Percentiles rank a stretch among this genome's conserved stretches.
phyloP scores from a whole-genome alignment of 2,113 vertebrate genomes.

The Cinclus mexicanus region DNA sequence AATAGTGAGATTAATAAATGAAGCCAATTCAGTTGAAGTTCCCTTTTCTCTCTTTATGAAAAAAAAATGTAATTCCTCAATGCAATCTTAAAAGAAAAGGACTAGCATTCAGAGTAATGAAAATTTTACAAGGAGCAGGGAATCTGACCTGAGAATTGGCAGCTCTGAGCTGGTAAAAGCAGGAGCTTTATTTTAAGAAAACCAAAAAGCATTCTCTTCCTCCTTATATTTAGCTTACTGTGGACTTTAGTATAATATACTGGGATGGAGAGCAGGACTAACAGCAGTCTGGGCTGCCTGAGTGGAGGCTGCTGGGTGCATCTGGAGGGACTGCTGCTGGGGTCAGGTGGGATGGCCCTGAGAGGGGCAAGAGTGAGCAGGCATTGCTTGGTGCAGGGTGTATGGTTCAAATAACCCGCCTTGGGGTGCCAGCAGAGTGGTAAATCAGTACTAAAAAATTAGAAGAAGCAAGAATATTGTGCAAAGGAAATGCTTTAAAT shows the following conservation, averaged over 20 bases:
- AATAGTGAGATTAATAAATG: background rate
- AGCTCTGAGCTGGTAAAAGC: background rate
- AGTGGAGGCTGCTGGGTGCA: background rate
- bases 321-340: background rate
- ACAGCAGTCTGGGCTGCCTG: fast-evolving
- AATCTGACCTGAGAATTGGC: background rate
- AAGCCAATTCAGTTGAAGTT: background rate
- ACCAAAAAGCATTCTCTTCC: background rate
- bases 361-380: background rate
- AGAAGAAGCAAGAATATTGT: background rate
- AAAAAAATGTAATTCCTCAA: background rate
- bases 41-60: background rate
- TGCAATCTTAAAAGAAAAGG: background rate
- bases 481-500: background rate
- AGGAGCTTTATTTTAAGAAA: background rate
- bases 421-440: background rate
- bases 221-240: background rate
- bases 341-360: background rate
- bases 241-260: background rate
- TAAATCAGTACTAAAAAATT: background rate
- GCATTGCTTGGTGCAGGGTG: background rate
- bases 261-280: background rate
- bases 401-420: background rate
- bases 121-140: background rate
- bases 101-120: background rate